Evolutionary conservation across 2,113 vertebrate genomes (phyloP).

Genomic region (Choloepus hoffmanni): DNA sequence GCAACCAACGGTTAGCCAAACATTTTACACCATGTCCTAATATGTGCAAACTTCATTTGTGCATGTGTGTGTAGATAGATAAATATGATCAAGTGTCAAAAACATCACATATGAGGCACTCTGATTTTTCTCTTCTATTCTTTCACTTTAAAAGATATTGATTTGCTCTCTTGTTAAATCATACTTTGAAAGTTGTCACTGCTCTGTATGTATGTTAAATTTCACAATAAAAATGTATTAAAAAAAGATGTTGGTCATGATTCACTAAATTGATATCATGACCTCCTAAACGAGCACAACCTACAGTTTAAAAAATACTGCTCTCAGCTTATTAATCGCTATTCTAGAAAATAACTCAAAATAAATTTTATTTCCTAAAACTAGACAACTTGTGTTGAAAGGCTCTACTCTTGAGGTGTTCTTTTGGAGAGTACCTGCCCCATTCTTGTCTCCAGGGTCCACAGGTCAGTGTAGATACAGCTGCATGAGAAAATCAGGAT

Average conservation of each 20-base stretch:
- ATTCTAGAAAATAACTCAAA: conserved; percentile 16
- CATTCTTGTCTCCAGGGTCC: not conserved
- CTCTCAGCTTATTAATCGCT: not conserved
- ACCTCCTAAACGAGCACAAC: not conserved
- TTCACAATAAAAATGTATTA: too few relatives aligned
- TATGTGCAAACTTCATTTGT: not conserved
- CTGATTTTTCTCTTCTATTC: not conserved
- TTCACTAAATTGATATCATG: conserved; percentile 8
- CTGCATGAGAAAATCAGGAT: not conserved
- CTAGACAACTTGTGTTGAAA: not conserved
- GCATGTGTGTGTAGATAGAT: not conserved
- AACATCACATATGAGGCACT: not conserved
- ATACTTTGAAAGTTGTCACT: too few relatives aligned
- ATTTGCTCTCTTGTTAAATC: too few relatives aligned
- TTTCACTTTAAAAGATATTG: conserved; percentile 2
- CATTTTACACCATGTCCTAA: not conserved
- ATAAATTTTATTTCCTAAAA: conserved; percentile 18
- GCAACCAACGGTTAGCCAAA: not conserved
- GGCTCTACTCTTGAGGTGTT: not conserved
- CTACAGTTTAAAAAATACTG: not conserved
- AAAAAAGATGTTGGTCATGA: not conserved
- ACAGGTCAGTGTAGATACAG: not conserved
- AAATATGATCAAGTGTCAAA: not conserved
- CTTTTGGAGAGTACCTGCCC: not conserved
- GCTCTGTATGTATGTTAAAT: too few relatives aligned